phyloP scores from a whole-genome alignment of 2,888 invertebrate species.

The Timandra comae region DNA sequence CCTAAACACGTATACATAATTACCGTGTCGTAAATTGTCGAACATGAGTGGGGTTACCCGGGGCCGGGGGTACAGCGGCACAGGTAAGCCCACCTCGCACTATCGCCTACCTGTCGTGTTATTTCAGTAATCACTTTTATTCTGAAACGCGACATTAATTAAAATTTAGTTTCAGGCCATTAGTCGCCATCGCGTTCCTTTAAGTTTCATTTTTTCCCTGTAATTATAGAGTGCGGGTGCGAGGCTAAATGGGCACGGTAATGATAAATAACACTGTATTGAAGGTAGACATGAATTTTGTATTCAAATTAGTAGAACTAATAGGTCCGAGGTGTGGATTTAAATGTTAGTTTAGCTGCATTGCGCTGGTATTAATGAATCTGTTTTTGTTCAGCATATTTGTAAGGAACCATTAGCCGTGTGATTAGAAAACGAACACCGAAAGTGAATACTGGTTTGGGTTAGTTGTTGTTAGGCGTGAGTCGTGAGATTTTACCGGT shows the following conservation, averaged over 20 bases:
- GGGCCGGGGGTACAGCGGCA: slow-evolving; percentile 38
- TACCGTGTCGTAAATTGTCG: slow-evolving; percentile 68
- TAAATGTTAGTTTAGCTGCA: slow-evolving; percentile 48
- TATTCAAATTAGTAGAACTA: slow-evolving; percentile 72
- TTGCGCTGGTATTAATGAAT: slow-evolving; percentile 52
- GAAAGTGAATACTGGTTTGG: slow-evolving; percentile 57
- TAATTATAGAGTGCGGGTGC: slow-evolving; percentile 70
- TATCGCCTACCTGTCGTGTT: slow-evolving; percentile 64
- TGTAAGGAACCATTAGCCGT: slow-evolving; percentile 22
- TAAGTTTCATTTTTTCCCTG: slow-evolving; percentile 68
- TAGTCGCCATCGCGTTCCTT: slow-evolving; percentile 74
- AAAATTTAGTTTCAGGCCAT: slow-evolving; percentile 77
- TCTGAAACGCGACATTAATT: slow-evolving; percentile 77
- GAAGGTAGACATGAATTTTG: slow-evolving; percentile 68
- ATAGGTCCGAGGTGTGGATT: slow-evolving; percentile 63
- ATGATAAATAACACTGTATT: slow-evolving; percentile 74
- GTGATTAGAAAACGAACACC: slow-evolving; percentile 60
- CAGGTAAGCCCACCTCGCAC: slow-evolving; percentile 35
- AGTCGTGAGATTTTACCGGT: slow-evolving; percentile 75
- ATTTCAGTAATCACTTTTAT: slow-evolving; percentile 75
- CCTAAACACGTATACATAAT: slow-evolving; percentile 68
- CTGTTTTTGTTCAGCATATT: slow-evolving; percentile 18
- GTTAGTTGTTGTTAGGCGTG: slow-evolving; percentile 57
- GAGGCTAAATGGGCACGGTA: slow-evolving; percentile 69
- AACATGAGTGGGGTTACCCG: slow-evolving; percentile 51